A percentile compares a stretch with the other conserved stretches of the same genome.
These are phyloP conservation scores for Gonatopus flavifemur DNA, from an alignment of 1,140 invertebrate genomes.

Conservation along the genomic window DNA sequence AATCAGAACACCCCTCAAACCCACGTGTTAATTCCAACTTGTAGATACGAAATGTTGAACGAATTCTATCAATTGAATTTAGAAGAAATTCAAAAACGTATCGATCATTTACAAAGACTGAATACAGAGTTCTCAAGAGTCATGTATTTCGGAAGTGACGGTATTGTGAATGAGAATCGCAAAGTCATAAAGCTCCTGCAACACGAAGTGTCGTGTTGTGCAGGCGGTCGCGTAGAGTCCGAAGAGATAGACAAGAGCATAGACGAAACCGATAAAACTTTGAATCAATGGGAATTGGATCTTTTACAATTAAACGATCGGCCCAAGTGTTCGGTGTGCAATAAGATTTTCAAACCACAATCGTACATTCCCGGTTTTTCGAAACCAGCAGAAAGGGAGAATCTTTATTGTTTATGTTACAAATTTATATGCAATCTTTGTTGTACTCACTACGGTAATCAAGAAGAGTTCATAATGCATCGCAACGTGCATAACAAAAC, in stretches of 20 bases:
- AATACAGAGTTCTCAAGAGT: slow-evolving; percentile 21
- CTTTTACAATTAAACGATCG: background rate
- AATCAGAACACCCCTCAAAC: too few species aligned
- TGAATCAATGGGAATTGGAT: slow-evolving; percentile 18
- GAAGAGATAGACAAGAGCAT: slow-evolving; percentile 12
- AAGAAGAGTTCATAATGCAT: slow-evolving; percentile 33
- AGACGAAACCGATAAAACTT: slow-evolving; percentile 10
- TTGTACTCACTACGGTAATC: slow-evolving; percentile 35
- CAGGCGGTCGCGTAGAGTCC: slow-evolving; percentile 6
- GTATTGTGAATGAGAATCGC: slow-evolving; percentile 18
- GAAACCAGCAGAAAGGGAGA: slow-evolving; percentile 18
- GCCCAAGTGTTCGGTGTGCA: slow-evolving; percentile 29
- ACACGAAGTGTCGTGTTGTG: slow-evolving; percentile 10
- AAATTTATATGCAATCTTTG: slow-evolving; percentile 46
- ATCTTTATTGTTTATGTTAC: slow-evolving; percentile 40
- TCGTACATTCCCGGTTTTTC: slow-evolving; percentile 45
- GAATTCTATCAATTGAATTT: slow-evolving; percentile 23
- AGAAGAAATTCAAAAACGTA: slow-evolving; percentile 23
- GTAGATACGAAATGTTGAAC: slow-evolving; percentile 32
- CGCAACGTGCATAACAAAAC: slow-evolving; percentile 41
- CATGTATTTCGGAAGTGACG: slow-evolving; percentile 17
- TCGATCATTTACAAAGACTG: slow-evolving; percentile 28
- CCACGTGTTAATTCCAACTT: slow-evolving; percentile 15
- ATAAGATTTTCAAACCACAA: slow-evolving; percentile 33
- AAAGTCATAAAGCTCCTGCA: slow-evolving; percentile 25